These are phyloP conservation scores for Microcebus jonahi DNA, from an alignment of 2,113 vertebrate species.

Conservation along the genomic window DNA sequence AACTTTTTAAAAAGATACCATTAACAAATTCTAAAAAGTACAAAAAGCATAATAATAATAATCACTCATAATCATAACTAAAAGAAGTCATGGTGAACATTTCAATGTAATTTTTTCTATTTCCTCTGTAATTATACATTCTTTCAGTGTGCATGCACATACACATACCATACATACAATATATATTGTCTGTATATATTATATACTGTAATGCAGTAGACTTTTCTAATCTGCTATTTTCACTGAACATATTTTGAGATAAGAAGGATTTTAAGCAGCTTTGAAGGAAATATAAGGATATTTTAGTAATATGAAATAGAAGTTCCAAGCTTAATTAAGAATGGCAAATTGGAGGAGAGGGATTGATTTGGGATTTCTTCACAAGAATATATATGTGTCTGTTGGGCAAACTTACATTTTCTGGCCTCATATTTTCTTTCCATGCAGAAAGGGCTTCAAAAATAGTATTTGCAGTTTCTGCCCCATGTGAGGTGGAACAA, in stretches of 20 bases:
- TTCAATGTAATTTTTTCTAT: not conserved
- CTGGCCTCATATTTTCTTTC: not conserved
- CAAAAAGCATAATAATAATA: not conserved
- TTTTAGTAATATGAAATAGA: not conserved
- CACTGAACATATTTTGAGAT: not conserved
- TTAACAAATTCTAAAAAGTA: slow-evolving; percentile 22
- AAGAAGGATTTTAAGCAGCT: not conserved
- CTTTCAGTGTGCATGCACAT: not conserved
- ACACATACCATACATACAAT: not conserved
- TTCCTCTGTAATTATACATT: not conserved
- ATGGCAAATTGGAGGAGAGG: not conserved
- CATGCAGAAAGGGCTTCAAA: not conserved
- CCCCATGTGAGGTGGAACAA: not conserved
- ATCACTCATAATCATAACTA: not conserved
- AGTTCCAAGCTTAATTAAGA: not conserved
- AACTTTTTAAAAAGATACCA: slow-evolving; percentile 11
- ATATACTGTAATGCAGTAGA: not conserved
- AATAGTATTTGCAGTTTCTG: not conserved
- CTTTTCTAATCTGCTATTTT: not conserved
- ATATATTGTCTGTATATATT: not conserved
- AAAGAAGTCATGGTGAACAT: not conserved
- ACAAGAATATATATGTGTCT: not conserved
- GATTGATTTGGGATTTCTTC: not conserved
- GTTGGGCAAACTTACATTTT: not conserved
- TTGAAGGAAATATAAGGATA: not conserved